Base-by-base conservation (phyloP, 2,797 vertebrate species). In the Falco naumanni region DNA sequence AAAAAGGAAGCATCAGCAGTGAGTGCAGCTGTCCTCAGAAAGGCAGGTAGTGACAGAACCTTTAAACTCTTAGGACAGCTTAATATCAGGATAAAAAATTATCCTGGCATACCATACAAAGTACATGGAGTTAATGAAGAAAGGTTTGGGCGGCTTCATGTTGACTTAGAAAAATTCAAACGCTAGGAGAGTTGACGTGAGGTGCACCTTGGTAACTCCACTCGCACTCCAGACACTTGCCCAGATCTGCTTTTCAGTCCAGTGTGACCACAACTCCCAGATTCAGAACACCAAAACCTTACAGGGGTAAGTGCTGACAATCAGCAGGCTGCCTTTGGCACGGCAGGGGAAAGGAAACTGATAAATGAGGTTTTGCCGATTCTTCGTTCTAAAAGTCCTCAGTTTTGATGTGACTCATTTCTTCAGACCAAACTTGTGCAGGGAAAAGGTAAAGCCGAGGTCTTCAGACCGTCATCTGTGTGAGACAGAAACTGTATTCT, bases 1-100 rank as follows among this genome's bases (percentile, higher is more conserved):
- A 71, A 88, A 95, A 86, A 83, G 31, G 45, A 74, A 72, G 31
- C 76, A 50, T 82, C 89, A 88, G 86, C 83, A 84, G 63, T 45
- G 70, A 69, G 29, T 5, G 19, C 74, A 82, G 83, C 59, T 93
- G 79, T 81, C 61, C 61, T 90, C 51, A 70, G 87, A 66, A 91
- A 64, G 43, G 39, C 66, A 41, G 7, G 25, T 26, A 69, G 43
- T 59, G 50, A 54, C 37, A 65, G 47, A 78, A 61, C 33, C 57
- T 20, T 69, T 24, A 41, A 80, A 69, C 50, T 87, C 57, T 25
- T 39, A 64, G 20, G 63, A 37, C 47, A 83, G 18, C 34, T 84
- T 50, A 48, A 18, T 78, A 6, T 8, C 51, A 45, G 25, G n/a
- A 45, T 45, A 20, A 39, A 70, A 92, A 57, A 56, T 16, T 75